Base-by-base conservation (phyloP, 2,797 vertebrate species). In the Diplodus sargus region DNA sequence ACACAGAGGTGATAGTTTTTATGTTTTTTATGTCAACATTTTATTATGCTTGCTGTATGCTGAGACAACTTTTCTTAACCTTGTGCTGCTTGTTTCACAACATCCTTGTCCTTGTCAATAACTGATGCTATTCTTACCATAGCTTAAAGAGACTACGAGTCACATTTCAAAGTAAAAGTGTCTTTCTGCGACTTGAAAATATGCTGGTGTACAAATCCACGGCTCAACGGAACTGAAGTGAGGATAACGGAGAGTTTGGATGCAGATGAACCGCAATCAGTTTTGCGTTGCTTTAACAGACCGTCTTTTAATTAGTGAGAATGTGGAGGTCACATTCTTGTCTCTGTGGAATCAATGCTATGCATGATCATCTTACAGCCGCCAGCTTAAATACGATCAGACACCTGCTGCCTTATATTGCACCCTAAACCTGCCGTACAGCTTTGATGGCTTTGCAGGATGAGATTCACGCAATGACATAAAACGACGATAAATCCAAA, bases 361-460 rank as follows among this genome's bases (percentile, higher is more conserved):
- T 65, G 63, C 59, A 22, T 8, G 67, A 70, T 90, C 78, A 73
- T 82, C 67, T 87, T 78, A 86, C 81, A 82, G 39, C 62, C 42
- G 78, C 39, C 48, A 78, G 65, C 78, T 87, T 88, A 78, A 85
- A 88, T 77, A 73, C 2, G 49, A 90, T 63, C 84, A 65, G 59
- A 87, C 85, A 91, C 78, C 82, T 89, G 87, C 82, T 84, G 81
- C n/a, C 42, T 76, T 67, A 62, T 66, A 70, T 54, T 76, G 49
- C 56, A 74, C 59, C 66, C 42, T 80, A 70, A 85, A 85, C 51
- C 79, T 81, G 81, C 45, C 69, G 53, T 43, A 30, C 11, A 66
- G 76, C 75, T 81, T 79, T 85, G 57, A 83, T 74, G 59, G 53
- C 64, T 76, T 72, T 52, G n/a, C 74, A 74, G 59, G 66, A 72